These are phyloP conservation scores for Temnopleurus reevesii DNA, from an alignment of 53 echinoderm and acorn worm species.

Conservation along the genomic window DNA sequence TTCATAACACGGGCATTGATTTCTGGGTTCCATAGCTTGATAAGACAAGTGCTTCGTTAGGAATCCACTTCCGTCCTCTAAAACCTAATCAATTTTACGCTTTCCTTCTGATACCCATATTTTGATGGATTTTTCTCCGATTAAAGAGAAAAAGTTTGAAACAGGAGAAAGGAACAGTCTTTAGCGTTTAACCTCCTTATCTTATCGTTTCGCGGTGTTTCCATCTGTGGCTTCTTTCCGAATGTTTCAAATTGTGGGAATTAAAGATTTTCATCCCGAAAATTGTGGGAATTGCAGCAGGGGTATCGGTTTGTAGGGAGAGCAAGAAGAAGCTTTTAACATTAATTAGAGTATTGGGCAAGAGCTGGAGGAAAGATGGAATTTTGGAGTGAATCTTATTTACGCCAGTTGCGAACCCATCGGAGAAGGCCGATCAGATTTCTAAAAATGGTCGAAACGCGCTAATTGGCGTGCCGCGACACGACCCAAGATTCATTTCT, in stretches of 20 bases:
- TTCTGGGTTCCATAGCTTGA: constrained; percentile 34
- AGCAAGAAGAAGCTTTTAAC: constrained; percentile 54
- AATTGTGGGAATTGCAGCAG: constrained; percentile 37
- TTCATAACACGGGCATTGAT: constrained; percentile 56
- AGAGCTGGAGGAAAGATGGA: constrained; percentile 30
- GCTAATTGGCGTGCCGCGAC: constrained; percentile 54
- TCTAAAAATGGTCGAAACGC: constrained; percentile 52
- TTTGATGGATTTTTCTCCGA: constrained; percentile 17
- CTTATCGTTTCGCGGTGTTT: not conserved
- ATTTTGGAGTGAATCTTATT: constrained; percentile 32
- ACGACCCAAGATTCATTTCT: constrained; percentile 17
- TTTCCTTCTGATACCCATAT: constrained; percentile 21
- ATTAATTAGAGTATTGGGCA: constrained; percentile 53
- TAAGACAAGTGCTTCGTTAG: constrained; percentile 52
- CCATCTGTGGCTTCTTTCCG: not conserved
- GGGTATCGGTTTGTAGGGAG: constrained; percentile 30
- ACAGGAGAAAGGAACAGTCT: not conserved
- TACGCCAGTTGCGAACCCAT: constrained; percentile 55
- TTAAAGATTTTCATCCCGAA: constrained; percentile 10
- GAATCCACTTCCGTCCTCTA: constrained; percentile 11
- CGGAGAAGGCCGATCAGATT: constrained; percentile 42
- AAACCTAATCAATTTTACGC: constrained; percentile 37
- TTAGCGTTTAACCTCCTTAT: constrained; percentile 26
- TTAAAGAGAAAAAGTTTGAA: not conserved
- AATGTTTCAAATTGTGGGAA: not conserved